Evolutionary conservation across 2,113 vertebrate species (phyloP).

Genomic region (chimpanzee (Pan troglodytes)): NHGRI_mPanTro3-v2.1_pri NC_086015.1:187716001-187716500

Average conservation of each 20-base stretch:
- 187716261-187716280: neutral
- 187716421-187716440: neutral
- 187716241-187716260: neutral
- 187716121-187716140: neutral
- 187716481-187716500: neutral
- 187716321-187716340: neutral
- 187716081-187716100: constrained; percentile 45
- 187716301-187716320: neutral
- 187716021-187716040: neutral
- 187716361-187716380: too few relatives aligned
- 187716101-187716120: constrained; percentile 57
- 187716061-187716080: neutral
- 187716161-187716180: neutral
- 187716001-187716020: neutral
- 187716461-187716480: neutral
- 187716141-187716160: neutral
- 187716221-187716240: neutral
- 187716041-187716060: neutral
- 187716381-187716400: neutral
- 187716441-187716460: neutral
- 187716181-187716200: neutral
- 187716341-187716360: neutral
- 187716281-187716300: neutral
- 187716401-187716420: neutral
- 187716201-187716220: fast-evolving